phyloP scores from a whole-genome alignment of 2,888 invertebrate species.

The Epistrophella euchroma region DNA sequence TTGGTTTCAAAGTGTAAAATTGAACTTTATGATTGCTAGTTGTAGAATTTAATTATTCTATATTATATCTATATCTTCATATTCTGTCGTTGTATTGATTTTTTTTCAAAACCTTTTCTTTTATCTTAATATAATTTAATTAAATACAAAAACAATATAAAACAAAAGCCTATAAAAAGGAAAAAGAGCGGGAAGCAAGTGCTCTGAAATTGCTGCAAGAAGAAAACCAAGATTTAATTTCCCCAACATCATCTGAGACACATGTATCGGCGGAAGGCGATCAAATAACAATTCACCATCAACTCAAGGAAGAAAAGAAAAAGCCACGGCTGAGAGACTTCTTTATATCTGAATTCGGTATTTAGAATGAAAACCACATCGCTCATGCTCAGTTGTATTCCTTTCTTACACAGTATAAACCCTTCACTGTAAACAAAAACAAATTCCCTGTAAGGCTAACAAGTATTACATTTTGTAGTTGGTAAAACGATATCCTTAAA shows the following conservation, averaged over 20 bases:
- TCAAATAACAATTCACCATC: slow-evolving; percentile 86
- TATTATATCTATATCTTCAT: neutral
- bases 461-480: slow-evolving; percentile 47
- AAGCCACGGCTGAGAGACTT: slow-evolving; percentile 94
- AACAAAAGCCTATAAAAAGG: slow-evolving; percentile 81
- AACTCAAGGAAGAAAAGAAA: slow-evolving; percentile 91
- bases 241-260: slow-evolving; percentile 81
- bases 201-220: slow-evolving; percentile 81
- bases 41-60: neutral
- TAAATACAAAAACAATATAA: slow-evolving; percentile 14
- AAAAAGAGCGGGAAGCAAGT: slow-evolving; percentile 82
- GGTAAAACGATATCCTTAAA: slow-evolving; percentile 26
- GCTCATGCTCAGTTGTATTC: slow-evolving; percentile 59
- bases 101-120: slow-evolving; percentile 25
- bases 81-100: neutral
- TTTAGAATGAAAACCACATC: slow-evolving; percentile 79
- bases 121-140: slow-evolving; percentile 15
- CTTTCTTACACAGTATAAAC: slow-evolving; percentile 24
- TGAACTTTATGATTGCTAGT: neutral
- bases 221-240: slow-evolving; percentile 80
- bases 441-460: slow-evolving; percentile 57
- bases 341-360: slow-evolving; percentile 93
- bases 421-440: slow-evolving; percentile 7
- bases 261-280: slow-evolving; percentile 83
- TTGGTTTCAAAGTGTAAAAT: neutral